Evolutionary conservation across 1,140 invertebrate species (phyloP).

Genomic region (Drosophila sulfurigaster): DNA sequence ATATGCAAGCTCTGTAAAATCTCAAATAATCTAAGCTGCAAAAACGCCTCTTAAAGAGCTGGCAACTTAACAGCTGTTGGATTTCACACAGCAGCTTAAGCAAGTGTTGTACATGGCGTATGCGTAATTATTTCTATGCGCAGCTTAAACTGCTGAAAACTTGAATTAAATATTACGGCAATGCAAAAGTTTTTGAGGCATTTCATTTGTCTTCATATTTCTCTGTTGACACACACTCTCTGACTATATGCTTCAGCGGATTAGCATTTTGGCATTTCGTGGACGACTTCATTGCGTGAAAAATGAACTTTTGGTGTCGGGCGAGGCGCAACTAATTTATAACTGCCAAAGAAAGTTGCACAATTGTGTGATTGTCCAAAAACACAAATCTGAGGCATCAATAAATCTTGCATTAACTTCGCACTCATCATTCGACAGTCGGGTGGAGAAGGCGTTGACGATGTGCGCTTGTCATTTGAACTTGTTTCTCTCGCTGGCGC

Average conservation of each 20-base stretch:
- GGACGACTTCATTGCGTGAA: constrained; percentile 44
- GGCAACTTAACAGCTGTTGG: not conserved
- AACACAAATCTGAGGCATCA: constrained; percentile 42
- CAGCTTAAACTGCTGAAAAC: too few species aligned
- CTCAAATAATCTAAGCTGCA: constrained; percentile 14
- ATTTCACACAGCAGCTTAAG: too few species aligned
- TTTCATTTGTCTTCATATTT: constrained; percentile 30
- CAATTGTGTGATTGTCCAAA: constrained; percentile 44
- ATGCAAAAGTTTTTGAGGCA: not conserved
- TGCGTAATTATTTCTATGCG: too few species aligned
- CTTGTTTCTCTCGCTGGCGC: constrained; percentile 50
- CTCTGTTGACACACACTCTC: constrained; percentile 5
- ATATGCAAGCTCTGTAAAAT: constrained; percentile 6
- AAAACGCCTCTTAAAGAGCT: not conserved
- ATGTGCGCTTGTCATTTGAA: constrained; percentile 54
- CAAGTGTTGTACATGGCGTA: too few species aligned
- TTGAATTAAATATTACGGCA: not conserved
- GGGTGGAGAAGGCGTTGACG: not conserved
- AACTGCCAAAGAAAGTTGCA: constrained; percentile 68
- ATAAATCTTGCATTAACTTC: constrained; percentile 77
- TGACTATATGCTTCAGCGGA: constrained; percentile 15
- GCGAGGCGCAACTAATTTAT: constrained; percentile 64
- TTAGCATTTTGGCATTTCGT: constrained; percentile 17
- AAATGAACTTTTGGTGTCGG: constrained; percentile 46
- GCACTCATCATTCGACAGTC: constrained; percentile 41